Evolutionary conservation across 2,888 invertebrate species (phyloP).

Genomic region (Cremastobaeus sp.): DNA sequence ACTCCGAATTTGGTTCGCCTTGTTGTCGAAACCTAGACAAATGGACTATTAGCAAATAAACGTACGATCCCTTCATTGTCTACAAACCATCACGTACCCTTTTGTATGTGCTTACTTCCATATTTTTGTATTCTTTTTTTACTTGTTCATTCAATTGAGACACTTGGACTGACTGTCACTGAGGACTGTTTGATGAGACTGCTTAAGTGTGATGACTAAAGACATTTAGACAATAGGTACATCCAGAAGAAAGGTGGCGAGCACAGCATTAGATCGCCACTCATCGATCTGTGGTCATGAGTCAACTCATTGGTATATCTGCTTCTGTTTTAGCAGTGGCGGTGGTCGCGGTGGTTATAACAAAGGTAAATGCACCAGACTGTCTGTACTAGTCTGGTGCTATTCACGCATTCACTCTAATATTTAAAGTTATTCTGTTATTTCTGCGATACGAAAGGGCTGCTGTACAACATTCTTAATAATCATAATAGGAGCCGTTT

Average conservation of each 20-base stretch:
- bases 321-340: slow-evolving; percentile 94
- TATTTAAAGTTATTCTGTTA: slow-evolving; percentile 77
- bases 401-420: slow-evolving; percentile 82
- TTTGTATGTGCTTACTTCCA: slow-evolving; percentile 31
- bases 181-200: slow-evolving; percentile 3
- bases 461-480: slow-evolving; percentile 67
- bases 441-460: slow-evolving; percentile 78
- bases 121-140: slow-evolving; percentile 19
- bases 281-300: slow-evolving; percentile 80
- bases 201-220: slow-evolving; percentile 72
- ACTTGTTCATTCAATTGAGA: not conserved
- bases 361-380: slow-evolving; percentile 95
- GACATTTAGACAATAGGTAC: slow-evolving; percentile 82
- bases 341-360: slow-evolving; percentile 97
- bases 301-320: slow-evolving; percentile 86
- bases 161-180: slow-evolving; percentile 31
- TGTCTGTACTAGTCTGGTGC: slow-evolving; percentile 84
- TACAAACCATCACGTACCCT: not conserved
- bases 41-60: slow-evolving; percentile 29
- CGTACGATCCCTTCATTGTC: slow-evolving; percentile 26
- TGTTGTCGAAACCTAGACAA: slow-evolving; percentile 31
- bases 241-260: slow-evolving; percentile 80
- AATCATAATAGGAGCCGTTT: slow-evolving; percentile 14
- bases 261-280: slow-evolving; percentile 81
- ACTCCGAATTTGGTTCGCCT: slow-evolving; percentile 13